Base-by-base conservation (phyloP, 2,888 invertebrate genomes). In the Mythimna albipuncta region DNA sequence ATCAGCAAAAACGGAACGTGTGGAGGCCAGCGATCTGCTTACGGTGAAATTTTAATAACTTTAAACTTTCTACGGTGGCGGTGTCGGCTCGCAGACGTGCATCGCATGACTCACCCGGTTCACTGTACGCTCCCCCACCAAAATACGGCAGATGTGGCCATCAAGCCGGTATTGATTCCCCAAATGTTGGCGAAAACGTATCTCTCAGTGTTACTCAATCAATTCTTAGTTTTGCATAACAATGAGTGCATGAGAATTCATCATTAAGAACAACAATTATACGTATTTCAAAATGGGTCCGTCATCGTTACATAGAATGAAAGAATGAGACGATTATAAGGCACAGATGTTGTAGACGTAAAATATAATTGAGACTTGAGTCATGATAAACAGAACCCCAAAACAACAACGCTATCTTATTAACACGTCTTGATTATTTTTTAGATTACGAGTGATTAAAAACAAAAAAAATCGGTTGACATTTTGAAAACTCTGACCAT, bases 21-120 rank as follows among this genome's bases (percentile, higher is more conserved):
- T 84, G 79, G 88, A 89, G 88, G 89, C 90, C 89, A 84, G 83
- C 88, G 88, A 89, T 92, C 89, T 90, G 91, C 92, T 94, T 94
- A 94, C 95, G 94, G 95, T 94, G 94, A 94, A 95, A 94, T 94
- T 94, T 94, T 94, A 94, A 94, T 94, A 94, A 94, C 89, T 92
- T 91, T 79, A 87, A 93, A 95, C 95, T 95, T 95, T 95, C 95
- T 94, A 94, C 92, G 86, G 87, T 86, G 91, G 85, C 85, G 88
- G 87, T 86, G 91, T 85, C 85, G 88, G 79, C 84, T 81, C 82
- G 80, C 85, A 85, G 83, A 87, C 83, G 87, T 83, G 85, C 81
- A 85, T 82, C 85, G 87, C 83, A 85, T 90, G 90, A 90, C 79
- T 90, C 90, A 90, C 81, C 70, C 89, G 84, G 94, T 93, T 94